These are phyloP conservation scores for Eledona agricola DNA, from an alignment of 2,888 invertebrate genomes.

Conservation along the genomic window DNA sequence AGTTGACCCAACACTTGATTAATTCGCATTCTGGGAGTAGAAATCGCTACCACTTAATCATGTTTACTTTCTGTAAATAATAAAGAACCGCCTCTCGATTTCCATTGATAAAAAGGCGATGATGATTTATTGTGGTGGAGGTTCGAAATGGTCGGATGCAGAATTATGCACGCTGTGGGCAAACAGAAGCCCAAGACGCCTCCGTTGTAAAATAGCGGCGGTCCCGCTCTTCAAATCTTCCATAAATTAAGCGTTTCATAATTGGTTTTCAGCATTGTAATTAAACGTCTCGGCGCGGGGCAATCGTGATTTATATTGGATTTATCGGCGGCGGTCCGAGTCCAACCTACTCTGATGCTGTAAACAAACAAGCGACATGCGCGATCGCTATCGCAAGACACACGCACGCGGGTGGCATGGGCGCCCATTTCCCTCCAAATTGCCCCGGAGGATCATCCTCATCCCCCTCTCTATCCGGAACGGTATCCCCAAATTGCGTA, in stretches of 20 bases:
- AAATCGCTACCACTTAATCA: slow-evolving; percentile 52
- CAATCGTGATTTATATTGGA: slow-evolving; percentile 56
- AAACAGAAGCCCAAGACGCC: slow-evolving; percentile 42
- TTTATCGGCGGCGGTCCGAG: slow-evolving; percentile 50
- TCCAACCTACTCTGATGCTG: slow-evolving; percentile 38
- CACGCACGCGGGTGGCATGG: slow-evolving; percentile 34
- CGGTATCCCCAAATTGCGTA: too few relatives aligned
- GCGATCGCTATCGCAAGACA: slow-evolving; percentile 55
- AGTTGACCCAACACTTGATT: slow-evolving; percentile 27
- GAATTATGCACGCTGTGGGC: slow-evolving; percentile 29
- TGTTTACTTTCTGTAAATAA: slow-evolving; percentile 52
- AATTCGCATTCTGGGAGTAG: slow-evolving; percentile 39
- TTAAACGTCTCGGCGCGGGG: slow-evolving; percentile 56
- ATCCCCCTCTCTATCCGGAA: too few relatives aligned
- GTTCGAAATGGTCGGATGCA: slow-evolving; percentile 17
- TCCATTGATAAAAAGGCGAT: slow-evolving; percentile 46
- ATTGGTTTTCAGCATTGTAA: slow-evolving; percentile 62
- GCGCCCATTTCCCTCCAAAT: slow-evolving; percentile 36
- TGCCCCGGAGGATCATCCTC: too few relatives aligned
- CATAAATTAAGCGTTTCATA: slow-evolving; percentile 61
- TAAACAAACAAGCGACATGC: slow-evolving; percentile 50
- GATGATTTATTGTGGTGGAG: slow-evolving; percentile 31
- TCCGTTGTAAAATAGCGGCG: slow-evolving; percentile 27
- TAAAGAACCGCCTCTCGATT: slow-evolving; percentile 50
- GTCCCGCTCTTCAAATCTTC: slow-evolving; percentile 34